Conservation (phyloP, 1,140 invertebrate genomes). For the Bombyx mori region DNA sequence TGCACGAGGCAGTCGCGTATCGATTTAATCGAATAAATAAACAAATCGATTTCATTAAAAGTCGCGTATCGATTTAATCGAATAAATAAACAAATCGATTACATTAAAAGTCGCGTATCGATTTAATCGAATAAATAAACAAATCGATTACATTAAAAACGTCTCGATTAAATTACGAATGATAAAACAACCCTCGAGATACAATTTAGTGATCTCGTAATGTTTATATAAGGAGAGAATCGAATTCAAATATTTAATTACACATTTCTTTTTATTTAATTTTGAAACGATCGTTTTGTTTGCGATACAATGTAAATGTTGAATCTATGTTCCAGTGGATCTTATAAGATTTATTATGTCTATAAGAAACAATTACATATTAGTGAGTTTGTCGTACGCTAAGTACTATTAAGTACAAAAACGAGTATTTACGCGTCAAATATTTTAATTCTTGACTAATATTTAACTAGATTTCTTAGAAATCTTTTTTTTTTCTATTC, state of each 20-base stretch:
- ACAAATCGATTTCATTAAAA: conserved; percentile 19
- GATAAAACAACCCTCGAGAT: neutral
- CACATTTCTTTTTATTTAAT: neutral
- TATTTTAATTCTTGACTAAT: conserved; percentile 24
- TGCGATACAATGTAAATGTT: conserved; percentile 20
- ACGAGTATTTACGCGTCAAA: conserved; percentile 23
- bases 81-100: conserved; percentile 16
- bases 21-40: too few relatives aligned
- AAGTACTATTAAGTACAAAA: conserved; percentile 6
- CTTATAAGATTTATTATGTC: neutral
- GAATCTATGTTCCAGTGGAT: conserved; percentile 14
- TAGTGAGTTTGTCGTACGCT: neutral
- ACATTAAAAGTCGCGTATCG: neutral
- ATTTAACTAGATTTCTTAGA: conserved; percentile 38
- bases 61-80: too few relatives aligned
- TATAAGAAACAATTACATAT: too few relatives aligned
- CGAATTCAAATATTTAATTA: neutral
- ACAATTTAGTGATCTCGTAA: conserved; percentile 5
- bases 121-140: neutral
- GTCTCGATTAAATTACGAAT: neutral
- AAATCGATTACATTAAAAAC: conserved; percentile 19
- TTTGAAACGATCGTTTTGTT: conserved; percentile 19
- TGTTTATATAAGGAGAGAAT: neutral
- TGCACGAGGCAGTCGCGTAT: too few relatives aligned
- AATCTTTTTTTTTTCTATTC: conserved; percentile 28